phyloP scores from a whole-genome alignment of 2,888 invertebrate genomes.

The Drosophila atripex region DNA sequence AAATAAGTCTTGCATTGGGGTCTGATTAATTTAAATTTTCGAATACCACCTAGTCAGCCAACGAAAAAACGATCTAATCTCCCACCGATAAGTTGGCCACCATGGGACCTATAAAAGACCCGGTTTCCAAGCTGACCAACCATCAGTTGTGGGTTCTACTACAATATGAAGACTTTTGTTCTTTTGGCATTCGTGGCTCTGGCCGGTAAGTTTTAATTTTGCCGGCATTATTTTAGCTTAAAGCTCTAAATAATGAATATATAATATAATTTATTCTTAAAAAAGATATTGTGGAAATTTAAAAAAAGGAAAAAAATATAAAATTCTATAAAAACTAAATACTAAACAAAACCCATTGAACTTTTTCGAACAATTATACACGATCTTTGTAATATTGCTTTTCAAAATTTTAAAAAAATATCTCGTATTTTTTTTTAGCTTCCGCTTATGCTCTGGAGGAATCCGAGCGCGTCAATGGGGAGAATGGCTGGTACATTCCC shows the following conservation, averaged over 20 bases:
- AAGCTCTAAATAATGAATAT: no score
- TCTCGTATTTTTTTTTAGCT: constrained; percentile 49
- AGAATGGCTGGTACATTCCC: constrained; percentile 72
- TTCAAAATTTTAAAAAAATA: not conserved
- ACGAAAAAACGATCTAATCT: constrained; percentile 14
- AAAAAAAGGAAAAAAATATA: no score
- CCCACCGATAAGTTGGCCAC: constrained; percentile 19
- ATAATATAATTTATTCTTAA: no score
- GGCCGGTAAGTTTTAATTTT: constrained; percentile 13
- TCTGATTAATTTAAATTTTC: constrained; percentile 23
- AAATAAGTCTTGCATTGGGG: constrained; percentile 4
- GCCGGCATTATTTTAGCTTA: no score
- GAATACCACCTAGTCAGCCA: constrained; percentile 10
- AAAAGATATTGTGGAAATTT: no score
- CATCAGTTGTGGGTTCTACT: constrained; percentile 26
- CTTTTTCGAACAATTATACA: no score
- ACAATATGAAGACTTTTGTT: constrained; percentile 29
- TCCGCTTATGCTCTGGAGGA: constrained; percentile 43
- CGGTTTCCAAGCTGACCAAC: not conserved
- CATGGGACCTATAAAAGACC: constrained; percentile 27
- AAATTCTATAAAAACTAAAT: no score
- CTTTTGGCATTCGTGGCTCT: constrained; percentile 28
- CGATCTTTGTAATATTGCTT: no score
- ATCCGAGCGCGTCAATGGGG: constrained; percentile 61
- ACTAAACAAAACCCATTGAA: no score